Evolutionary conservation across 1,140 invertebrate genomes (phyloP).

Genomic region (Episyrphus balteatus): DNA sequence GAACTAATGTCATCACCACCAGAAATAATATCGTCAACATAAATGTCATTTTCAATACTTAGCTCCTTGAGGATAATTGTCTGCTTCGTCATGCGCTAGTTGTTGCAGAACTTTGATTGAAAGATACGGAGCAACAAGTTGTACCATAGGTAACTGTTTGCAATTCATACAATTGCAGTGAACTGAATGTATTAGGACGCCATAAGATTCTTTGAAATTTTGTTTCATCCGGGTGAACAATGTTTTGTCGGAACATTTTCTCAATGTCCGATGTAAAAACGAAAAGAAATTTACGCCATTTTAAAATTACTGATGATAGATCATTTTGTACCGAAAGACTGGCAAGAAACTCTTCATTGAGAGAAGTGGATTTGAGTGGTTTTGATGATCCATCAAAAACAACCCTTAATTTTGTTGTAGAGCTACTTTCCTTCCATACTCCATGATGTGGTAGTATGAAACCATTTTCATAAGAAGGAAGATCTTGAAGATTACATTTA

Average conservation of each 20-base stretch:
- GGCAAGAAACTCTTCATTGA: conserved; percentile 23
- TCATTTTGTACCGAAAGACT: conserved; percentile 27
- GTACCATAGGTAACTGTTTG: conserved; percentile 26
- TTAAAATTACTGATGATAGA: conserved; percentile 24
- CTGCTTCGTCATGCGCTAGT: not conserved
- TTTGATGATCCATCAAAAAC: conserved; percentile 27
- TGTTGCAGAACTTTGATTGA: conserved; percentile 6
- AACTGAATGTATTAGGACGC: not conserved
- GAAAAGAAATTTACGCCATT: conserved; percentile 20
- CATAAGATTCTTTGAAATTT: conserved; percentile 2
- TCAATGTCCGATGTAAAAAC: conserved; percentile 17
- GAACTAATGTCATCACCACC: conserved; percentile 17
- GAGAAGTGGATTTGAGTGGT: conserved; percentile 6
- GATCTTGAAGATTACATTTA: not conserved
- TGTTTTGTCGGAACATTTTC: conserved; percentile 24
- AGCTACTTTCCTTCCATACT: conserved; percentile 19
- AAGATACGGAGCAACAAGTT: conserved; percentile 13
- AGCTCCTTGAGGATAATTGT: conserved; percentile 14
- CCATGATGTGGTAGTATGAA: conserved; percentile 30
- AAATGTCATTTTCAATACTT: conserved; percentile 16
- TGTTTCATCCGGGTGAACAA: not conserved
- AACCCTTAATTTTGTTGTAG: conserved; percentile 23
- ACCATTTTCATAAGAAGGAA: not conserved
- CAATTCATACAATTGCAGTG: not conserved
- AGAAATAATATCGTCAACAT: conserved; percentile 35